A percentile compares a stretch with the other conserved stretches of the same genome.
Evolutionary conservation across 2,888 invertebrate genomes (phyloP).

Genomic region (Pollenia amentaria): DNA sequence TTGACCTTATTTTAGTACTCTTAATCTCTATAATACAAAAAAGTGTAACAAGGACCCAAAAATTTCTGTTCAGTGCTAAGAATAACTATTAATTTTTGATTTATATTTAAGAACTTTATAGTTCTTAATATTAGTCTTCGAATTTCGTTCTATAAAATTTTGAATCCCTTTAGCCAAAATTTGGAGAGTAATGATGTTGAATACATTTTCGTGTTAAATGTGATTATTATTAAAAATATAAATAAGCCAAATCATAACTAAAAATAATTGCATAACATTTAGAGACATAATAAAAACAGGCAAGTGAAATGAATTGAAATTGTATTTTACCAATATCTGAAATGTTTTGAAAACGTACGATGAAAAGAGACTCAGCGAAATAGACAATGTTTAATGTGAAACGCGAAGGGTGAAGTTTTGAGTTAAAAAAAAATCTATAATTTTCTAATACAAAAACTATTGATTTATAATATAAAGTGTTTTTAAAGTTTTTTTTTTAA

Average conservation of each 20-base stretch:
- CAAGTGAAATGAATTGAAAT: constrained; percentile 43
- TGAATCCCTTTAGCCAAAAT: not conserved
- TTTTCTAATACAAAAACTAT: constrained; percentile 29
- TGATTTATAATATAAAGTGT: constrained; percentile 5
- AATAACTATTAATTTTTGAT: too few species aligned
- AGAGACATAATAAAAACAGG: constrained; percentile 30
- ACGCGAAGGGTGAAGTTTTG: constrained; percentile 60
- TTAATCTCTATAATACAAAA: constrained; percentile 26
- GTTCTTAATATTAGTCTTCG: too few species aligned
- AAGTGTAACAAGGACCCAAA: not conserved
- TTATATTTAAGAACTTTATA: too few species aligned
- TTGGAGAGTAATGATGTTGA: not conserved
- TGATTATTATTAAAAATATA: not conserved
- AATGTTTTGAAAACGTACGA: constrained; percentile 24
- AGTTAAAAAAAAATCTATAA: constrained; percentile 24
- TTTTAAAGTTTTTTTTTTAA: not conserved
- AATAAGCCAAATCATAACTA: constrained; percentile 11
- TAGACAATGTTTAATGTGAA: constrained; percentile 46
- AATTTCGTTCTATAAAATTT: not conserved
- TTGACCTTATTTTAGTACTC: too few species aligned
- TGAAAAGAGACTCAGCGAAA: not conserved
- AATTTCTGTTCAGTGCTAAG: too few species aligned
- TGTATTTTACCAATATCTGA: not conserved
- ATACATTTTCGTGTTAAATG: not conserved
- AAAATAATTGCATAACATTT: not conserved